These are phyloP conservation scores for Mechanitis messenoides DNA, from an alignment of 2,888 invertebrate species.

Conservation along the genomic window DNA sequence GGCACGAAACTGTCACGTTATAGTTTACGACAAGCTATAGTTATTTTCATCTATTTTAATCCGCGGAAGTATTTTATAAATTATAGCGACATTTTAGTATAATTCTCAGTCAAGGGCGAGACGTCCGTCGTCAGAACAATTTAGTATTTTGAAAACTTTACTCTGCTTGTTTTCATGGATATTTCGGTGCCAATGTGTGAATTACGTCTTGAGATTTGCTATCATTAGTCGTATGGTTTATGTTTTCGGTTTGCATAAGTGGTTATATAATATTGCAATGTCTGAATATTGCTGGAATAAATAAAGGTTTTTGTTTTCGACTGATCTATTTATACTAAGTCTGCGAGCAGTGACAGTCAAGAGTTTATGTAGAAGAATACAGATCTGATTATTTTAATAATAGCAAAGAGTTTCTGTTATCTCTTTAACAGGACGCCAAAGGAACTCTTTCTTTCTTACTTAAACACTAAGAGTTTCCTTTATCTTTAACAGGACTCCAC, in stretches of 20 bases:
- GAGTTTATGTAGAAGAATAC: no score
- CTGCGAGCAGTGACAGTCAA: no score
- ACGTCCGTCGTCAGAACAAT: conserved; percentile 34
- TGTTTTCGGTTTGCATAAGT: conserved; percentile 33
- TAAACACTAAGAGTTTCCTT: no score
- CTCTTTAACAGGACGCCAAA: no score
- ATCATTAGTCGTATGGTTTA: conserved; percentile 59
- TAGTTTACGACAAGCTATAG: neutral
- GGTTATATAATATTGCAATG: neutral
- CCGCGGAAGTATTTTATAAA: conserved; percentile 18
- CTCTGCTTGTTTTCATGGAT: conserved; percentile 50
- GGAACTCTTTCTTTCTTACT: no score
- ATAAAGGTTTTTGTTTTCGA: neutral
- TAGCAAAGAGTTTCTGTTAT: no score
- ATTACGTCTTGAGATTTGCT: conserved; percentile 49
- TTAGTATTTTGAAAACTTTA: conserved; percentile 63
- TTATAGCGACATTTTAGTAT: conserved; percentile 8
- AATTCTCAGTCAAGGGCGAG: conserved; percentile 22
- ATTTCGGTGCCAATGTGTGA: conserved; percentile 58
- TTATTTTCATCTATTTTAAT: conserved; percentile 11
- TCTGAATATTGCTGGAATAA: neutral
- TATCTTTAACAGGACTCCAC: no score
- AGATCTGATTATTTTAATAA: no score
- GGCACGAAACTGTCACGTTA: neutral
- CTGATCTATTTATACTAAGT: neutral